Percentiles rank a stretch among this genome's conserved stretches.
Evolutionary conservation across 2,113 vertebrate genomes (phyloP).

Genomic region (Climacteris rufus): DNA sequence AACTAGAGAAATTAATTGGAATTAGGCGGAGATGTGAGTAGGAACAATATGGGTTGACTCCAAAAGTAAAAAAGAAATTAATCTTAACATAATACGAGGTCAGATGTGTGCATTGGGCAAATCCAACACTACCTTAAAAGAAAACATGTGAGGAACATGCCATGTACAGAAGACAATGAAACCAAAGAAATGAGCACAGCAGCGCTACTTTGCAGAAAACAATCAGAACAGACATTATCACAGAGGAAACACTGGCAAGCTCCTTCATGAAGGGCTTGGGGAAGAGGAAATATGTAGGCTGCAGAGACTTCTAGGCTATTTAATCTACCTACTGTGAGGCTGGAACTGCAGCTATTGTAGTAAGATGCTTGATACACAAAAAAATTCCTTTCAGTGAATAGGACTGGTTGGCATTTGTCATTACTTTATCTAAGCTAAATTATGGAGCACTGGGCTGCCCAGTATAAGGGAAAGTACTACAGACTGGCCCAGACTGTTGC

Average conservation of each 20-base stretch:
- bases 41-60: background rate
- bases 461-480: background rate
- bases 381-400: background rate
- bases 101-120: background rate
- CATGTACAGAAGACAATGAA: background rate
- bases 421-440: background rate
- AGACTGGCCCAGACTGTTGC: background rate
- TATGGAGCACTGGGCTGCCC: background rate
- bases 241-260: background rate
- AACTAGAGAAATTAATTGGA: background rate
- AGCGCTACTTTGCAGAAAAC: background rate
- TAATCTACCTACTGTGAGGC: background rate
- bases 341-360: background rate
- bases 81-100: background rate
- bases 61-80: background rate
- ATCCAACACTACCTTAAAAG: background rate
- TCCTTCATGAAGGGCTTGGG: background rate
- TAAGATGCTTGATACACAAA: background rate
- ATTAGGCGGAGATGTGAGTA: background rate
- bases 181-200: background rate
- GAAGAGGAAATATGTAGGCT: background rate
- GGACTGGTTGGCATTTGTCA: fast-evolving
- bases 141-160: background rate
- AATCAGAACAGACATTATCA: background rate
- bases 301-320: background rate